A percentile compares a stretch with the other conserved stretches of the same genome.
Evolutionary conservation across 2,113 vertebrate genomes (phyloP).

Genomic region (Eublepharis macularius): DNA sequence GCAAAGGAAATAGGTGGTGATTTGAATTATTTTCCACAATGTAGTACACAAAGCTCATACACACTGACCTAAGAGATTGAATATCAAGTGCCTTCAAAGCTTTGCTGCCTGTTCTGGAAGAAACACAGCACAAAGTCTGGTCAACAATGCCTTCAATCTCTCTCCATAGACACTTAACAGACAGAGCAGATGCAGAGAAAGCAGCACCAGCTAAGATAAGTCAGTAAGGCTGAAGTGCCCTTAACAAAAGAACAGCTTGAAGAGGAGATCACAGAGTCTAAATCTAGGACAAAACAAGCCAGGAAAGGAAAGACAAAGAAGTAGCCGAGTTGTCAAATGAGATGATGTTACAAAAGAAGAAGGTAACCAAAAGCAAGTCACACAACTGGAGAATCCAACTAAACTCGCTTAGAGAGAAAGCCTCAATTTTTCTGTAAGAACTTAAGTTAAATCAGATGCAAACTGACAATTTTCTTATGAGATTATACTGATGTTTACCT

Average conservation of each 20-base stretch:
- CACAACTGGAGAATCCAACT: background rate
- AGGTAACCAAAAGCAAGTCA: background rate
- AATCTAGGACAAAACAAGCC: background rate
- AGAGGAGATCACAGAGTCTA: background rate
- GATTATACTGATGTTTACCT: background rate
- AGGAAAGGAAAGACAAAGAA: background rate
- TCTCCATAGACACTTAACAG: no score
- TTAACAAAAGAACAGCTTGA: no score
- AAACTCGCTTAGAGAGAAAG: background rate
- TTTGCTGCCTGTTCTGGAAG: background rate
- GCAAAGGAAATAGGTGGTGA: accelerated
- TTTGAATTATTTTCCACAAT: background rate
- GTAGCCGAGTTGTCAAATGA: background rate
- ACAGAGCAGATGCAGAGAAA: no score
- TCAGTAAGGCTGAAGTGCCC: no score
- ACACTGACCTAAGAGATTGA: background rate
- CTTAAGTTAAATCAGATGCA: background rate
- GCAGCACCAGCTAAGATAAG: no score
- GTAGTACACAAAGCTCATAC: background rate
- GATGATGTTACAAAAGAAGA: background rate
- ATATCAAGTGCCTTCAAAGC: background rate
- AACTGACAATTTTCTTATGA: background rate
- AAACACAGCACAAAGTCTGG: background rate
- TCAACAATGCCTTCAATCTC: background rate
- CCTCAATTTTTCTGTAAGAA: background rate